Evolutionary conservation across 1,140 invertebrate species (phyloP).

Genomic region (Homarus americanus): DNA sequence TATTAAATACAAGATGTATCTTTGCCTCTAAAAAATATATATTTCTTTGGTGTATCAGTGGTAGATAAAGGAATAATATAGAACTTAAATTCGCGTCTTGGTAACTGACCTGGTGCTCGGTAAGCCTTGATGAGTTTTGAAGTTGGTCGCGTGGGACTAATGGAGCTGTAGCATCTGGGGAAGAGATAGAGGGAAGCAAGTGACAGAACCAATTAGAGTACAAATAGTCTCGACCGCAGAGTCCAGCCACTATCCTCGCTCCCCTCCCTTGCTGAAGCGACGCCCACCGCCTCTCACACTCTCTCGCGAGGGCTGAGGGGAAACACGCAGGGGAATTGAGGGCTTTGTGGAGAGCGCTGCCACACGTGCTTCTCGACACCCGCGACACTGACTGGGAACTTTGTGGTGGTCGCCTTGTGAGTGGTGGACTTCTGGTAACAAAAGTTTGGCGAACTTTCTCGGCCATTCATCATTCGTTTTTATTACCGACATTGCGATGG

Average conservation of each 20-base stretch:
- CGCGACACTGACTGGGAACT: neutral
- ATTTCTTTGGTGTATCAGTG: neutral
- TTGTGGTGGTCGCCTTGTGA: conserved; percentile 12
- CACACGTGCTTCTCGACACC: neutral
- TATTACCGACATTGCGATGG: neutral
- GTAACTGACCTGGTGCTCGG: conserved; percentile 10
- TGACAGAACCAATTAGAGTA: conserved; percentile 75
- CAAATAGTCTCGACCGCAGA: conserved; percentile 68
- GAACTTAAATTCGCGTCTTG: neutral
- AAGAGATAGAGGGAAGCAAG: conserved; percentile 71
- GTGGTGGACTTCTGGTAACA: neutral
- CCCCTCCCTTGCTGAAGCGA: conserved; percentile 30
- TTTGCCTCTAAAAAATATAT: neutral
- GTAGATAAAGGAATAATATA: neutral
- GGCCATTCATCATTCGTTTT: no score
- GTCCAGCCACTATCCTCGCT: conserved; percentile 22
- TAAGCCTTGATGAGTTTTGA: conserved; percentile 62
- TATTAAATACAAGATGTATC: neutral
- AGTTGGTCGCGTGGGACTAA: conserved; percentile 71
- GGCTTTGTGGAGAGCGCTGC: neutral
- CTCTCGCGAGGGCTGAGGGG: conserved; percentile 36
- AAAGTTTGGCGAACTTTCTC: neutral
- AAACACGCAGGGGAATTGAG: neutral
- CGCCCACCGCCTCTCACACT: conserved; percentile 13
- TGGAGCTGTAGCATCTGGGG: conserved; percentile 74